Percentiles rank a stretch among this genome's conserved stretches.
Evolutionary conservation across 2,113 vertebrate genomes (phyloP).

Genomic region (Pelobates fuscus): DNA sequence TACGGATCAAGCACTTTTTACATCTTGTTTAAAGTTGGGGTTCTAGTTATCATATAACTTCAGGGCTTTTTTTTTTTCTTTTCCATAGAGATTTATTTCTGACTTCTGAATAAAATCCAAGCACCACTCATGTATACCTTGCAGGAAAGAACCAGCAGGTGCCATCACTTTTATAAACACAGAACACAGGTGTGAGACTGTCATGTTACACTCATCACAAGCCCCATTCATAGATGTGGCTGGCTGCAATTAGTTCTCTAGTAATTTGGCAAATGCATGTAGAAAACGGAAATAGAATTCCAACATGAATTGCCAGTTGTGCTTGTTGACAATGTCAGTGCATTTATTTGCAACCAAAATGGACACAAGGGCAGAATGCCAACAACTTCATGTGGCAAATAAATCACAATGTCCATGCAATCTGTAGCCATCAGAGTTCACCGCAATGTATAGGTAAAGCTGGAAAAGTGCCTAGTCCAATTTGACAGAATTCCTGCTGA

Average conservation of each 20-base stretch:
- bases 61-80: too few relatives aligned
- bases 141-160: too few relatives aligned
- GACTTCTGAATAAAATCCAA: too few relatives aligned
- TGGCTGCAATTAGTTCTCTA: background rate
- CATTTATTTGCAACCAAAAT: too few relatives aligned
- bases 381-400: background rate
- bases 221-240: background rate
- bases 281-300: background rate
- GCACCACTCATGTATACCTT: too few relatives aligned
- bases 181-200: background rate
- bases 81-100: too few relatives aligned
- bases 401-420: background rate
- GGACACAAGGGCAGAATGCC: background rate
- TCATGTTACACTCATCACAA: background rate
- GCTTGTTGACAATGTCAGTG: background rate
- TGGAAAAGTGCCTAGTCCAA: background rate
- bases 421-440: background rate
- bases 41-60: too few relatives aligned
- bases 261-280: background rate
- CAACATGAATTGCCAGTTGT: background rate
- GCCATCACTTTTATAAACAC: too few relatives aligned
- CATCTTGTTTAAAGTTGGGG: too few relatives aligned
- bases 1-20: too few relatives aligned
- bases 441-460: background rate
- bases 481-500: background rate